A percentile compares a stretch with the other conserved stretches of the same genome.
Evolutionary conservation across 92 coral and sea anemone genomes (phyloP).

Genomic region (Metridium senile): DNA sequence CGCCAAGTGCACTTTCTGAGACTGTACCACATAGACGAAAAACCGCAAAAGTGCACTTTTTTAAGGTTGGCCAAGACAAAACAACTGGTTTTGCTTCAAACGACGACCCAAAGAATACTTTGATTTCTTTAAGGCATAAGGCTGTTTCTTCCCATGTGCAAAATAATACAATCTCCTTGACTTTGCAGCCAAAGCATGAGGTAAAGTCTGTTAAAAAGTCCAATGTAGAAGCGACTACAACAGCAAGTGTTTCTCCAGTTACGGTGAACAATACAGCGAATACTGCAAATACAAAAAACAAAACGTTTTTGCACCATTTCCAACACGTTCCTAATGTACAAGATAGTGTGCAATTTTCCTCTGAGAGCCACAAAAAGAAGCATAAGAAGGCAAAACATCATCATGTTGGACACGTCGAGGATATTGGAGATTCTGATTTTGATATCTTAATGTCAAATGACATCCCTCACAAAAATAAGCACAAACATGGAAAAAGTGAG

Average conservation of each 20-base stretch:
- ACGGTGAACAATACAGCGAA: neutral
- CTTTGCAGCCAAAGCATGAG: neutral
- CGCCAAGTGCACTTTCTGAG: neutral
- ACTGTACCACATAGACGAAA: neutral
- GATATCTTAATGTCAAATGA: slow-evolving; percentile 89
- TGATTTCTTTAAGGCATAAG: neutral
- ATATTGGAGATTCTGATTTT: slow-evolving; percentile 88
- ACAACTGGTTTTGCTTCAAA: slow-evolving; percentile 12
- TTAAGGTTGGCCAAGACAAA: slow-evolving; percentile 10
- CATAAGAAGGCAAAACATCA: slow-evolving; percentile 24
- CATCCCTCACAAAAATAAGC: slow-evolving; percentile 65
- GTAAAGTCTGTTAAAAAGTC: neutral
- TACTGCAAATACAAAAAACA: neutral
- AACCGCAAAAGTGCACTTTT: slow-evolving; percentile 9
- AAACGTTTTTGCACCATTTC: slow-evolving; percentile 39
- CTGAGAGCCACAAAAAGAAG: slow-evolving; percentile 39
- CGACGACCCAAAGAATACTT: neutral
- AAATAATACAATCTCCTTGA: neutral
- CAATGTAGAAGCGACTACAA: neutral
- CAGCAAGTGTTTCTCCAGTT: neutral
- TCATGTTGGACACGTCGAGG: slow-evolving; percentile 48
- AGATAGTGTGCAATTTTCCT: slow-evolving; percentile 54
- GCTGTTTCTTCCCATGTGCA: neutral
- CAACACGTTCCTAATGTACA: slow-evolving; percentile 12
- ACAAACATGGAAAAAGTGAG: slow-evolving; percentile 21